Conservation (phyloP, 2,113 vertebrate species). For the Lepisosteus osseus region DNA sequence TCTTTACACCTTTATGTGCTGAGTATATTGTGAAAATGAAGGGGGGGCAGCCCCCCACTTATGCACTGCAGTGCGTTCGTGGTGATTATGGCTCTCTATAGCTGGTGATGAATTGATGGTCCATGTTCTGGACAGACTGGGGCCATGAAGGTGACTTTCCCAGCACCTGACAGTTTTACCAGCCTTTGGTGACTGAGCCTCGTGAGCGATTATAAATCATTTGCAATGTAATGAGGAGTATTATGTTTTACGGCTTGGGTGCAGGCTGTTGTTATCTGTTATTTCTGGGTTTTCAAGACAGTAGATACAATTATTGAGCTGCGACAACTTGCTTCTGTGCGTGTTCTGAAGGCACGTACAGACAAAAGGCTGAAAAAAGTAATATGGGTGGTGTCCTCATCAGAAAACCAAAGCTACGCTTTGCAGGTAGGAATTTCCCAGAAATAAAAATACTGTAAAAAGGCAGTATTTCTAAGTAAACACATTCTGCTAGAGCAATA, state of each 20-base stretch:
- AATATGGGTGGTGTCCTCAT: no score
- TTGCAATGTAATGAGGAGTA: not conserved
- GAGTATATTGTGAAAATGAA: not conserved
- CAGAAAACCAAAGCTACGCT: no score
- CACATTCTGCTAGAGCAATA: no score
- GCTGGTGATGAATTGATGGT: not conserved
- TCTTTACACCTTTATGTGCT: not conserved
- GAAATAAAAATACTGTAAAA: no score
- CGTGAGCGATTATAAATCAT: not conserved
- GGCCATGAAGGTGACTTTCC: slow-evolving; percentile 3
- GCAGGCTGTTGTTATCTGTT: not conserved
- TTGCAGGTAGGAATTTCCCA: no score
- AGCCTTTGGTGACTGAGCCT: not conserved
- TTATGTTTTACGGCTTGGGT: not conserved
- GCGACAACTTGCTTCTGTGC: no score
- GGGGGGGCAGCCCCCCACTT: not conserved
- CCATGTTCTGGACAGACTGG: not conserved
- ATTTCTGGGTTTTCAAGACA: not conserved
- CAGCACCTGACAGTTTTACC: not conserved
- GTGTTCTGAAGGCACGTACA: no score
- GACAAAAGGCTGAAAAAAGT: no score
- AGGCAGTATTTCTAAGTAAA: no score
- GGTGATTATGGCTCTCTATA: not conserved
- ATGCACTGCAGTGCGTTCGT: not conserved
- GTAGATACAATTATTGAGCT: no score